Percentiles rank a stretch among this genome's conserved stretches.
Conservation (phyloP, 35 echinoderm and acorn worm species). For the Holothuria glaberrima region DNA sequence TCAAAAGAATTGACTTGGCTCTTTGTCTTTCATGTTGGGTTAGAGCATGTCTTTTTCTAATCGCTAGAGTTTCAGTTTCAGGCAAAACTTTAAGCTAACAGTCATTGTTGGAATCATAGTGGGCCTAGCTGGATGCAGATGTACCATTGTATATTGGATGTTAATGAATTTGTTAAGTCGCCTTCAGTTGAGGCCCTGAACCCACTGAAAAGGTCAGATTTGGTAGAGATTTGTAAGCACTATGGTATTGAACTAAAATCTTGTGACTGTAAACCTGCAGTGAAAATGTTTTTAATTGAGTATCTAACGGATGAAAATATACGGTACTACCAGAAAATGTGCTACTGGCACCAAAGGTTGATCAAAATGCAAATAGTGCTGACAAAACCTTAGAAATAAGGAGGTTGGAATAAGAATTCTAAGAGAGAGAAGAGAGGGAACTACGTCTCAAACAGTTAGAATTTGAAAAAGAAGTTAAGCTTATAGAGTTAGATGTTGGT, state of each 20-base stretch:
- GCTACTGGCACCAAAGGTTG: background rate
- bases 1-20: no score
- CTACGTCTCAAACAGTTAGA: background rate
- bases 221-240: background rate
- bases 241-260: background rate
- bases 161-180: background rate
- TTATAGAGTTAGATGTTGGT: background rate
- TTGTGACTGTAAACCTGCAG: background rate
- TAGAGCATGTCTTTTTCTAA: no score
- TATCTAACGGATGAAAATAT: background rate
- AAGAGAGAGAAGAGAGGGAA: constrained; percentile 10
- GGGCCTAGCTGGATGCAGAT: no score
- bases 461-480: background rate
- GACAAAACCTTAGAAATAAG: background rate
- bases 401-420: background rate
- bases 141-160: no score
- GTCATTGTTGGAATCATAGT: no score
- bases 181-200: background rate
- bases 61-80: no score
- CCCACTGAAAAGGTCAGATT: background rate
- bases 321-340: background rate
- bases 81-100: no score
- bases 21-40: no score
- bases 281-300: background rate
- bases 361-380: background rate